A percentile compares a stretch with the other conserved stretches of the same genome.
Evolutionary conservation across 2,113 vertebrate species (phyloP).

Genomic region (Bungarus multicinctus): DNA sequence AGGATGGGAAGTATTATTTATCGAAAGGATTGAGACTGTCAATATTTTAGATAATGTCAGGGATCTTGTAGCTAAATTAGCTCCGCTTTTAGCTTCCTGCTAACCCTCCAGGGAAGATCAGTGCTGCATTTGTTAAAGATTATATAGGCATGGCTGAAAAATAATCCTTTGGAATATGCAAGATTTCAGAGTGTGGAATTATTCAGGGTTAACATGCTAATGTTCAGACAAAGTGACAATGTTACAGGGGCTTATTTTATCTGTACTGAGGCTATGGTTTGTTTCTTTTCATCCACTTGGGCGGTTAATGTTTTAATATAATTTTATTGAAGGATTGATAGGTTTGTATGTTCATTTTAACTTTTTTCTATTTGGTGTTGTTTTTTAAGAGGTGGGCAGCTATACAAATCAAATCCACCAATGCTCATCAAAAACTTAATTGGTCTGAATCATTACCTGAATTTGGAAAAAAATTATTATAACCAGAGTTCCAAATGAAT

Average conservation of each 20-base stretch:
- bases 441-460: not conserved
- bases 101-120: not conserved
- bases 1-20: conserved; percentile 5
- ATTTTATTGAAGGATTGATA: not conserved
- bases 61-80: conserved; percentile 20
- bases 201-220: not conserved
- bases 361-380: not conserved
- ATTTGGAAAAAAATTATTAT: not conserved
- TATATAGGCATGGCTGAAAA: not conserved
- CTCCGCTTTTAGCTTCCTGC: conserved; percentile 18
- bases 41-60: not conserved
- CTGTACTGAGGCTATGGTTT: not conserved
- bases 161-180: not conserved
- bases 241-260: not conserved
- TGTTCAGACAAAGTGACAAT: not conserved
- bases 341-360: not conserved
- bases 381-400: not conserved
- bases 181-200: not conserved
- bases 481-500: not conserved
- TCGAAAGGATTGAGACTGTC: not conserved
- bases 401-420: not conserved
- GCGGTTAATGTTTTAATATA: not conserved
- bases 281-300: not conserved
- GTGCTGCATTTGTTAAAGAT: conserved; percentile 33
- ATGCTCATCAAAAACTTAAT: not conserved